phyloP scores from a whole-genome alignment of 2,113 vertebrate genomes.

The Danionella cerebrum region DNA sequence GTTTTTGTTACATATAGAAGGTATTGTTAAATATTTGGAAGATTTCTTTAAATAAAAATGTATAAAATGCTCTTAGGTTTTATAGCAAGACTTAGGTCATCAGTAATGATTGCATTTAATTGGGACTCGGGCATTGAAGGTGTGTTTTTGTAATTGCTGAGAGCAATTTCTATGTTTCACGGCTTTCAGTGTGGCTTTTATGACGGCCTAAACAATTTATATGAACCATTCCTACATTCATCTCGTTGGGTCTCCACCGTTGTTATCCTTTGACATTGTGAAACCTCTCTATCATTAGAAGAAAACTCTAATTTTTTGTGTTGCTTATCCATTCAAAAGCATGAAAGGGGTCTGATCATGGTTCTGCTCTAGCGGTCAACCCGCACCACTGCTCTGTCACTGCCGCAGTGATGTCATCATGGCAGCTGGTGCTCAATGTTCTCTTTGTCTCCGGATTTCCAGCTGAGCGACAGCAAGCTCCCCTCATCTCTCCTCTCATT shows the following conservation, averaged over 20 bases:
- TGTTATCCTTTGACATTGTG: not conserved
- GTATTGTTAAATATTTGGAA: no score
- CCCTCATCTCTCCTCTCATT: conserved; percentile 1
- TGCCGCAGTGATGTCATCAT: conserved; percentile 15
- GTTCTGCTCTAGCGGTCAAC: not conserved
- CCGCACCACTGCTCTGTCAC: not conserved
- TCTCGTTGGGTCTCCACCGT: not conserved
- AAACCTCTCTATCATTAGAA: not conserved
- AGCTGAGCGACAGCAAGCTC: conserved; percentile 5
- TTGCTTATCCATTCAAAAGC: conserved; percentile 6
- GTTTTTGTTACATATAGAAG: no score
- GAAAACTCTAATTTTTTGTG: not conserved
- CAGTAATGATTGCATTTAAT: no score
- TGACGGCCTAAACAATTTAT: no score
- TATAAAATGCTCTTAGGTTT: no score
- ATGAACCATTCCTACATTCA: not conserved
- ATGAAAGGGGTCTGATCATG: conserved; percentile 6
- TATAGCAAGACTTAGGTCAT: no score
- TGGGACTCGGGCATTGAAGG: no score
- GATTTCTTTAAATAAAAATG: no score
- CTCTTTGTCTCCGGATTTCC: conserved; percentile 12
- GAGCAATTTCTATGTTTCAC: no score
- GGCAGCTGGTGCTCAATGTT: conserved; percentile 27
- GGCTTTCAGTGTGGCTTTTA: no score
- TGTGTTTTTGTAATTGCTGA: no score